Base-by-base conservation (phyloP, 2,888 invertebrate species). In the Thymelicus acteon region DNA sequence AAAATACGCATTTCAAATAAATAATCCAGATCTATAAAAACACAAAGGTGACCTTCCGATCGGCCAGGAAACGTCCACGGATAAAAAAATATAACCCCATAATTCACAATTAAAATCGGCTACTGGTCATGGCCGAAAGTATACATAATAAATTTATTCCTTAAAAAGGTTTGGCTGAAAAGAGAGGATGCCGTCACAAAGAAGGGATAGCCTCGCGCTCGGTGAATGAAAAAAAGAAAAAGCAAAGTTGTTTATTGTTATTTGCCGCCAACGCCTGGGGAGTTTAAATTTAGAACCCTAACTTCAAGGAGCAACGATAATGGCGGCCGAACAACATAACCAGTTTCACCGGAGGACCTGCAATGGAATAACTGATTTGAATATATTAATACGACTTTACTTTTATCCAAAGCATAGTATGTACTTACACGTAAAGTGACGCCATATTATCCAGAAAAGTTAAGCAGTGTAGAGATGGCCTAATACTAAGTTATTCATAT, bases 91-190 rank as follows among this genome's bases (percentile, higher is more conserved):
- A 78, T 83, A 85, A 88, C 85, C 86, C 85, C 93, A 93, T 93
- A 93, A 88, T 90, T 93, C 92, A 93, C 93, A 93, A 93, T 93
- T 92, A 93, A 90, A 91, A 87, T 78, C 89, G 81, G 93, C 93
- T 93, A 93, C 93, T 90, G 93, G 93, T 91, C 91, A 93, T 91
- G 92, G 84, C 88, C 89, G 85, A 92, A 89, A 88, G 89, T 87
- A 87, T 89, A 92, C 86, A 92, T 92, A 89, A 93, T 93, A 93
- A 93, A 93, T 93, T 89, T 92, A 88, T 90, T 86, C 86, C 85
- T 85, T 93, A 92, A 92, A 93, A 93, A 93, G 93, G 85, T 84
- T 81, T 84, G 88, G 84, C 86, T 92, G 91, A 92, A 92, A 92
- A 90, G 92, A 87, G 86, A 92, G 92, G 93, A 93, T 93, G 88